Conservation (phyloP, 1,140 invertebrate species). For the Pseudomyrmex dendroicus region DNA sequence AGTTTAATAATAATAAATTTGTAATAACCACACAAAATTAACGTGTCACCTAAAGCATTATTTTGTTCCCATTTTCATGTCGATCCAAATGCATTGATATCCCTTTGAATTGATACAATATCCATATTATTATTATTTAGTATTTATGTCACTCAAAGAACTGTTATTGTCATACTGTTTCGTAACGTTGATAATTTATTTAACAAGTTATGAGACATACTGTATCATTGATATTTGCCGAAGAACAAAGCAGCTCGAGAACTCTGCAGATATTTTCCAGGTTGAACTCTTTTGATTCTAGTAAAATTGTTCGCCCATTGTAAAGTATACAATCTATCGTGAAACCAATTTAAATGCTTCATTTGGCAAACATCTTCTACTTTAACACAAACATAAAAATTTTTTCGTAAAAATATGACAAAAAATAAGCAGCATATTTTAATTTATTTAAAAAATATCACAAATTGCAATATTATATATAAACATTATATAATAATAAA, state of each 20-base stretch:
- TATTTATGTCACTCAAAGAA: slow-evolving; percentile 54
- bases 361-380: not conserved
- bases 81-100: slow-evolving; percentile 49
- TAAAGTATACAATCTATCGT: not conserved
- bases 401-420: not conserved
- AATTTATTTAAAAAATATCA: not conserved
- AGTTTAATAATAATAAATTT: not conserved
- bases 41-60: slow-evolving; percentile 46
- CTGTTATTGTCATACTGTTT: slow-evolving; percentile 44
- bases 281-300: slow-evolving; percentile 2
- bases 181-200: slow-evolving; percentile 53
- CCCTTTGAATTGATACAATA: slow-evolving; percentile 59
- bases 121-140: slow-evolving; percentile 54
- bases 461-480: too few relatives aligned
- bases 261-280: slow-evolving; percentile 22
- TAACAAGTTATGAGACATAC: slow-evolving; percentile 50
- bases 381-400: not conserved
- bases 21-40: slow-evolving; percentile 45
- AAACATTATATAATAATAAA: not conserved
- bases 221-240: slow-evolving; percentile 52
- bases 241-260: slow-evolving; percentile 37
- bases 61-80: slow-evolving; percentile 27
- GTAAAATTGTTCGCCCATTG: slow-evolving; percentile 3
- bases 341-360: not conserved
- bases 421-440: not conserved